Evolutionary conservation across 2,113 vertebrate genomes (phyloP).

Genomic region (Hydropotes inermis): DNA sequence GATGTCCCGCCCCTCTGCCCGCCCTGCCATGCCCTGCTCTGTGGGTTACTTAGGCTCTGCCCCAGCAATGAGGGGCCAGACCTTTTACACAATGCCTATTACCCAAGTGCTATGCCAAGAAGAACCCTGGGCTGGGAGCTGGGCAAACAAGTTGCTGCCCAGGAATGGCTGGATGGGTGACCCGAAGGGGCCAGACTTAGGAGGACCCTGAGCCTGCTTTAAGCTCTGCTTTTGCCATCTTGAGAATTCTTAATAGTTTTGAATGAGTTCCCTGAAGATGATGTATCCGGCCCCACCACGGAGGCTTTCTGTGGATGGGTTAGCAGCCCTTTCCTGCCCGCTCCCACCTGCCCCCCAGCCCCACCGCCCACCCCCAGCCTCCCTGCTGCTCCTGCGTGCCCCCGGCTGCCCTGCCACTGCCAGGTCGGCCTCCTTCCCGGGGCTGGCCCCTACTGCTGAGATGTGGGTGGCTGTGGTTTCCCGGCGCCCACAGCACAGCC

Average conservation of each 20-base stretch:
- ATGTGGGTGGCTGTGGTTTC: slow-evolving; percentile 65
- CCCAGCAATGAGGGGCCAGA: not conserved
- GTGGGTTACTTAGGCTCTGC: not conserved
- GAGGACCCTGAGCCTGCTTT: not conserved
- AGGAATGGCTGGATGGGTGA: not conserved
- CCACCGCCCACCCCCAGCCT: not conserved
- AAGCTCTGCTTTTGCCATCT: not conserved
- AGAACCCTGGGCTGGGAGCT: not conserved
- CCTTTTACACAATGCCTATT: not conserved
- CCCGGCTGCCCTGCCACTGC: not conserved
- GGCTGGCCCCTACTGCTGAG: not conserved
- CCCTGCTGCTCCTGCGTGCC: not conserved
- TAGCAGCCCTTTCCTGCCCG: not conserved
- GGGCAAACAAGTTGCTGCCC: not conserved
- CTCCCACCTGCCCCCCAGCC: not conserved
- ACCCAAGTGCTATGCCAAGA: not conserved
- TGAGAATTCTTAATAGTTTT: not conserved
- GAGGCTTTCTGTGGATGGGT: not conserved
- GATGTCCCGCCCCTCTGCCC: not conserved
- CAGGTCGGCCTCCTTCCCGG: not conserved
- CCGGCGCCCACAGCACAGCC: not conserved
- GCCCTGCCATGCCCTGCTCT: not conserved
- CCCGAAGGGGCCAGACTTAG: accelerated
- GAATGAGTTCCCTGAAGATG: not conserved
- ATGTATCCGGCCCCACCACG: not conserved